Evolutionary conservation across 2,888 invertebrate genomes (phyloP), one percentile per base, ranked within the genome.

Genomic region (Orchestes rusci): DNA sequence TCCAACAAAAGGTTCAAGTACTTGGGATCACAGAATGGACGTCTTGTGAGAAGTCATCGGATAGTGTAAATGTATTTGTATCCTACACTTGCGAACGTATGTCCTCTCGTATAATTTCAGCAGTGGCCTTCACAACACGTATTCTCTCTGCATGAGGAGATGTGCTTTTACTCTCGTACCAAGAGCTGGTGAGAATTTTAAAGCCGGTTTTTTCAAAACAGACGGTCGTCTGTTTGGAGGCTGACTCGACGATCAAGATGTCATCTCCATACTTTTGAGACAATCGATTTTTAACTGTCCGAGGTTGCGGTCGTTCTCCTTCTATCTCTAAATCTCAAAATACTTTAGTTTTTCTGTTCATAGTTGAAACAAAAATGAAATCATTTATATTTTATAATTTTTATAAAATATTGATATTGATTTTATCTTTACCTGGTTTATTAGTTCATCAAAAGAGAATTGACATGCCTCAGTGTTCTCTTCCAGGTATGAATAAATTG

Each of bases 401-500:
- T n/a, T n/a, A n/a, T n/a, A n/a, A n/a, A n/a, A n/a, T n/a, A n/a
- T n/a, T n/a, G n/a, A n/a, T 10, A 23, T 23, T 10, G 10, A 23
- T 5, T 10, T 5, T 23, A 23, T 23, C 10, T 10, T 23, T 10
- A 50, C 39, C 36, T 50, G 20, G 33, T 27, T 31, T 43, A 48
- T 50, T 8, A 54, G 33, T 23, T 53, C 45, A 17, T 47, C 39
- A 2, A 56, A 19, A 13, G 39, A 47, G 35, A 56, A 56, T 37
- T 56, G 53, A 48, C 51, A 55, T 45, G 55, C 52, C n/a, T 51
- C 47, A 16, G 33, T 36, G 28, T 50, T 53, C 15, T 50, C 46
- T 2, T 28, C 37, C 2, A 52, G 40, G 40, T 38, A 53, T 5
- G 45, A 36, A 38, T 39, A 53, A 18, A 53, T 44, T 5, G n/a